Evolutionary conservation across 2,888 invertebrate genomes (phyloP).

Genomic region (Stenodema calcarata): DNA sequence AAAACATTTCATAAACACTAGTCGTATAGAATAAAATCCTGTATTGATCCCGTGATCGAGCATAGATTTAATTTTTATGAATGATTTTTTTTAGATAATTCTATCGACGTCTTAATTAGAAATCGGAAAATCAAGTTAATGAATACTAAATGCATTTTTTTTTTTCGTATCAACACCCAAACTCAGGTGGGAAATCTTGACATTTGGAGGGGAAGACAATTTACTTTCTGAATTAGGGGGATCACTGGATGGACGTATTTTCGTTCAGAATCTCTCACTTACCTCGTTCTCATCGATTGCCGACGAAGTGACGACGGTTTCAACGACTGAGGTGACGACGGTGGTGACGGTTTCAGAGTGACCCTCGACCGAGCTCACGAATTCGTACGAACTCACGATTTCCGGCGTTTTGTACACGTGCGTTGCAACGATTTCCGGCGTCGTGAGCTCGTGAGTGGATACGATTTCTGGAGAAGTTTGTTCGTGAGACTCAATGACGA

Average conservation of each 20-base stretch:
- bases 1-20: no score
- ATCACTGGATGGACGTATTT: background rate
- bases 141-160: no score
- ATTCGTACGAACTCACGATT: background rate
- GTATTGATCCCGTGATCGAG: no score
- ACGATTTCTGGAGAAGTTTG: background rate
- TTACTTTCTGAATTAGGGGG: no score
- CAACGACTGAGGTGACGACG: slow-evolving; percentile 8
- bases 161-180: no score
- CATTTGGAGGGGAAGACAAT: no score
- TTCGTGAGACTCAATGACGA: background rate
- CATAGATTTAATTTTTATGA: no score
- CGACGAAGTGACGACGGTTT: slow-evolving; percentile 1
- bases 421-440: background rate
- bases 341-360: slow-evolving; percentile 20
- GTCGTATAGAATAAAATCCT: no score
- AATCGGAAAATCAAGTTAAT: no score
- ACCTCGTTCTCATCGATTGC: slow-evolving; percentile 9
- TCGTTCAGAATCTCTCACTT: background rate
- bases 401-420: background rate
- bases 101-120: no score
- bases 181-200: no score
- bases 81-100: no score
- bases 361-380: background rate
- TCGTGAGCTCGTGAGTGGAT: background rate